Conservation (phyloP, 1,140 invertebrate genomes). For the Coenobita brevimanus region DNA sequence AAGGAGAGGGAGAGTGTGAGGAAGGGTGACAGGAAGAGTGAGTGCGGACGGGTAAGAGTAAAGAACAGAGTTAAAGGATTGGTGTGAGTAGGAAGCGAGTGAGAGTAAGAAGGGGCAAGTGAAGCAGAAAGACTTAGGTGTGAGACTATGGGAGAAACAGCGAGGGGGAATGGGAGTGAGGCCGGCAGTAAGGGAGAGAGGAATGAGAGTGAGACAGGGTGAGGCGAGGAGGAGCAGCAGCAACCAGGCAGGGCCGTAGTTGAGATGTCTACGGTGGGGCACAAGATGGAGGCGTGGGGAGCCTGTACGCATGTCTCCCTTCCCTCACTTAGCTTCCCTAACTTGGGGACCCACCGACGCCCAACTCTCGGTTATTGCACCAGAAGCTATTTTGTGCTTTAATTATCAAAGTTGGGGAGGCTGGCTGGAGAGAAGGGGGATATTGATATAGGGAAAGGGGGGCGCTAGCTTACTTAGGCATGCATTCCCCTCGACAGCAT, state of each 20-base stretch:
- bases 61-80: too few relatives aligned
- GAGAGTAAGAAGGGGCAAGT: too few relatives aligned
- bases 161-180: too few relatives aligned
- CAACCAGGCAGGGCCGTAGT: slow-evolving; percentile 13
- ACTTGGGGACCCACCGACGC: slow-evolving; percentile 45
- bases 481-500: slow-evolving; percentile 31
- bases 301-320: slow-evolving; percentile 53
- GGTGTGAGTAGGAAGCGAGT: too few relatives aligned
- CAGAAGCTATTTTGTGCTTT: slow-evolving; percentile 63
- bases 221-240: neutral
- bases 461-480: slow-evolving; percentile 46
- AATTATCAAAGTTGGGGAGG: slow-evolving; percentile 62
- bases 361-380: slow-evolving; percentile 54
- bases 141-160: too few relatives aligned
- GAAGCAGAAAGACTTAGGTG: too few relatives aligned
- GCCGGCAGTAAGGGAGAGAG: too few relatives aligned
- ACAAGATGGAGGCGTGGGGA: slow-evolving; percentile 57
- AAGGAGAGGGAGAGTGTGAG: too few relatives aligned
- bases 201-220: too few relatives aligned
- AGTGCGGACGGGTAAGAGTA: too few relatives aligned
- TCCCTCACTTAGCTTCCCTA: slow-evolving; percentile 50
- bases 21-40: too few relatives aligned
- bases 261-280: slow-evolving; percentile 55
- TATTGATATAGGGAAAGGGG: slow-evolving; percentile 57
- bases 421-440: slow-evolving; percentile 18